phyloP scores from a whole-genome alignment of 1,140 invertebrate species.

The Aphelenchoides besseyi region DNA sequence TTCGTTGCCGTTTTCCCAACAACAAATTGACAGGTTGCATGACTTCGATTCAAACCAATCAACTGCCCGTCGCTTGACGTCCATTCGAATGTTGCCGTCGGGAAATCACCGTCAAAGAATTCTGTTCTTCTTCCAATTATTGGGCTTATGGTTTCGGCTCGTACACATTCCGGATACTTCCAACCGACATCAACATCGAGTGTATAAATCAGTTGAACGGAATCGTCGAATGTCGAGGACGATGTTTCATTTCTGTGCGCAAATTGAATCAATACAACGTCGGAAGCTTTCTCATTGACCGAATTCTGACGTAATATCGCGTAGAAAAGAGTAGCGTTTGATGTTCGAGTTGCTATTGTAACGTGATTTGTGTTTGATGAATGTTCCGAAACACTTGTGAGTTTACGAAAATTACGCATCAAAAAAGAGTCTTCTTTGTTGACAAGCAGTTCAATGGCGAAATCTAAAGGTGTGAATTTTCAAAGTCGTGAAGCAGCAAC shows the following conservation, averaged over 20 bases:
- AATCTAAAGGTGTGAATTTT: background rate
- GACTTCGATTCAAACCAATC: constrained; percentile 50
- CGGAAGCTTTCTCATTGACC: background rate
- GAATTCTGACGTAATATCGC: background rate
- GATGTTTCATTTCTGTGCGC: background rate
- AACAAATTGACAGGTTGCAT: constrained; percentile 48
- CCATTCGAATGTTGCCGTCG: constrained; percentile 12
- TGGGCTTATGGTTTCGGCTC: constrained; percentile 8
- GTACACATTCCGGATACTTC: constrained; percentile 52
- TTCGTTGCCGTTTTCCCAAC: background rate
- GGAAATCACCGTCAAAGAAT: background rate
- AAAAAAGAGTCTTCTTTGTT: constrained; percentile 13
- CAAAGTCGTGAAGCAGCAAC: background rate
- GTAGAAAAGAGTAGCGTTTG: constrained; percentile 11
- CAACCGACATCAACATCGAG: constrained; percentile 38
- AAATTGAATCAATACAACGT: background rate
- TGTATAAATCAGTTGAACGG: constrained; percentile 36
- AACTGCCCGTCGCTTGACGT: constrained; percentile 26
- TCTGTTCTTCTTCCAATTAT: background rate
- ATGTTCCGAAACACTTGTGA: too few relatives aligned
- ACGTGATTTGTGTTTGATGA: background rate
- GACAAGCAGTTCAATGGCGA: background rate
- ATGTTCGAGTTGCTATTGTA: background rate
- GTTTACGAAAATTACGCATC: too few relatives aligned
- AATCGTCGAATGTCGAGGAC: background rate